Base-by-base conservation (phyloP, 2,888 invertebrate species). In the Melanotus villosus region DNA sequence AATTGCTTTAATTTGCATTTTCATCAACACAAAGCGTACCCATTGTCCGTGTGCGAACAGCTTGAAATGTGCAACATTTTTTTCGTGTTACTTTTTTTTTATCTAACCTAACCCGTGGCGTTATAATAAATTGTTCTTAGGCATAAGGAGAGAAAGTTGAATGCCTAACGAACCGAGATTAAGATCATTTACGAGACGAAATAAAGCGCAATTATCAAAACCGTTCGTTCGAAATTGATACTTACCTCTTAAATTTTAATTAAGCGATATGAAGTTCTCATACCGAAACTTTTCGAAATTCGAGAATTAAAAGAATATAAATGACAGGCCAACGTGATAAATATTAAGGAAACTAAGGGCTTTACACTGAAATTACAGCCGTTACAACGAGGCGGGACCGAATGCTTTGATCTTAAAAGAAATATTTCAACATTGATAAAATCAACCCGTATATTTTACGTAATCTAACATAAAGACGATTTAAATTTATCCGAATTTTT, bases 1-100 rank as follows among this genome's bases (percentile, higher is more conserved):
- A 68, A 63, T 68, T 68, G 60, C 23, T 41, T 66, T 58, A 59
- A 62, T 62, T 62, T 62, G 62, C 62, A 62, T n/a, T 62, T 52
- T 62, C 47, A 38, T 62, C 62, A 62, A 52, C 34, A 38, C 38
- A 38, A 52, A 16, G 16, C 14, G n/a, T 1, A 16, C 14, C 7
- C 30, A 50, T 50, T 50, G 50, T 50, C 50, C 16, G 41, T 30
- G 26, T 7, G 30, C 12, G n/a, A 7, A 1, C 47, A 23, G 23
- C 30, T 50, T 52, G 23, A 32, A 32, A 16, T 3, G 32, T 32
- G 52, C n/a, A n/a, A n/a, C n/a, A n/a, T n/a, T n/a, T n/a, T n/a
- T n/a, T n/a, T n/a, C n/a, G n/a, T n/a, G n/a, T n/a, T n/a, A n/a
- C n/a, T n/a, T n/a, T n/a, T n/a, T n/a, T n/a, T n/a, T n/a, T n/a